A percentile compares a stretch with the other conserved stretches of the same genome.
Conservation (phyloP, 1,140 invertebrate species). For the Bombus haemorrhoidalis region DNA sequence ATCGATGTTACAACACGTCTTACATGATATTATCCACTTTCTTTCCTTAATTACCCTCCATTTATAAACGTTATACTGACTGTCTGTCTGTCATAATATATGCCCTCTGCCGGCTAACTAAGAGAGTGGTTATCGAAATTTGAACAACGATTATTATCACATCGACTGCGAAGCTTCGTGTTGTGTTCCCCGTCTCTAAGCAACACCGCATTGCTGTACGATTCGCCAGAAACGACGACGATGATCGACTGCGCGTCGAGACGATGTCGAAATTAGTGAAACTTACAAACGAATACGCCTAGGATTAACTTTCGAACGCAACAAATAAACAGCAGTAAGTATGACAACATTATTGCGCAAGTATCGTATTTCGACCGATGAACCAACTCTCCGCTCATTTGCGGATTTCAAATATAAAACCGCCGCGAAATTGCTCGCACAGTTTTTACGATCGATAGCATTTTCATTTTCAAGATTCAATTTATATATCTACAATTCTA, state of each 20-base stretch:
- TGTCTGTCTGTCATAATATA: background rate
- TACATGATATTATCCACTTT: background rate
- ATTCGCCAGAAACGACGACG: constrained; percentile 38
- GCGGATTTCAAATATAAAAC: background rate
- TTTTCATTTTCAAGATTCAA: background rate
- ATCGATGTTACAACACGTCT: background rate
- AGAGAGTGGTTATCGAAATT: background rate
- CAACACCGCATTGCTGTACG: constrained; percentile 65
- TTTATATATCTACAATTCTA: background rate
- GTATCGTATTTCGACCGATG: background rate
- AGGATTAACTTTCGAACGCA: background rate
- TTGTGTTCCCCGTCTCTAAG: constrained; percentile 61
- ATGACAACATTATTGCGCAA: constrained; percentile 3
- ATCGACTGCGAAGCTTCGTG: constrained; percentile 36
- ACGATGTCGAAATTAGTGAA: constrained; percentile 36
- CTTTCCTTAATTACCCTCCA: background rate
- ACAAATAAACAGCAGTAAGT: background rate
- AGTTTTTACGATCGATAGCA: background rate
- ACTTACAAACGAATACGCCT: background rate
- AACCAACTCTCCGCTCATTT: background rate
- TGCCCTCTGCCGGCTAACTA: background rate
- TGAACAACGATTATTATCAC: constrained; percentile 8
- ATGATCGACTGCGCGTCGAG: constrained; percentile 47
- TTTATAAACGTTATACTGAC: background rate
- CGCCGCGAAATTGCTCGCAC: background rate